These are phyloP conservation scores for Musca domestica DNA, from an alignment of 1,140 invertebrate genomes.

Conservation along the genomic window DNA sequence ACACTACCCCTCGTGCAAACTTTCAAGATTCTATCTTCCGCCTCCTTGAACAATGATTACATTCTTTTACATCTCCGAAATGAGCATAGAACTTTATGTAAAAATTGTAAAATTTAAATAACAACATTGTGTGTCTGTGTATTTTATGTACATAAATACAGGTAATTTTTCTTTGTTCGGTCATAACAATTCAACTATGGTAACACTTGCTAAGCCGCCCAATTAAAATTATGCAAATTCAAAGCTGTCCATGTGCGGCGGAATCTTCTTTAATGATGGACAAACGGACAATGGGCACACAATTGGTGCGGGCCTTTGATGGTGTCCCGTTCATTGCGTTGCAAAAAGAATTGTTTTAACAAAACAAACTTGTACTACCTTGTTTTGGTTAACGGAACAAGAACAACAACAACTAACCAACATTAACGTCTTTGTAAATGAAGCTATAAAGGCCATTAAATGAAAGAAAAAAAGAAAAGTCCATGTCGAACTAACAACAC, in stretches of 20 bases:
- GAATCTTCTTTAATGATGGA: constrained; percentile 3
- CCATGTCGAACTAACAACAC: too few relatives aligned
- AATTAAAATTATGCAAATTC: constrained; percentile 15
- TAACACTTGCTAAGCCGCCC: constrained; percentile 7
- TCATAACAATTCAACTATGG: not conserved
- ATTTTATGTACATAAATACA: too few relatives aligned
- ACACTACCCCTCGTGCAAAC: too few relatives aligned
- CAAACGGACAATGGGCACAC: not conserved
- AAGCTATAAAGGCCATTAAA: constrained; percentile 27
- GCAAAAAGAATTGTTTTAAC: not conserved
- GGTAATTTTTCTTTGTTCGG: too few relatives aligned
- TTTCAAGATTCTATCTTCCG: too few relatives aligned
- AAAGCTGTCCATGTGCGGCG: not conserved
- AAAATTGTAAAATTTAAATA: too few relatives aligned
- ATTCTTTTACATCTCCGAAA: too few relatives aligned
- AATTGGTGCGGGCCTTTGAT: not conserved
- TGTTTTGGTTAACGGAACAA: not conserved
- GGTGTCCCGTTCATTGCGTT: constrained; percentile 2
- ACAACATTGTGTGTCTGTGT: too few relatives aligned
- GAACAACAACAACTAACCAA: not conserved
- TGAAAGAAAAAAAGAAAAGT: too few relatives aligned
- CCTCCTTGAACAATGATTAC: too few relatives aligned
- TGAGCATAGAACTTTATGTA: too few relatives aligned
- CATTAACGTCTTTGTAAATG: constrained; percentile 29
- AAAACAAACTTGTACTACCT: constrained; percentile 12